phyloP scores from a whole-genome alignment of 2,888 invertebrate species.

The Tiliacea aurago region DNA sequence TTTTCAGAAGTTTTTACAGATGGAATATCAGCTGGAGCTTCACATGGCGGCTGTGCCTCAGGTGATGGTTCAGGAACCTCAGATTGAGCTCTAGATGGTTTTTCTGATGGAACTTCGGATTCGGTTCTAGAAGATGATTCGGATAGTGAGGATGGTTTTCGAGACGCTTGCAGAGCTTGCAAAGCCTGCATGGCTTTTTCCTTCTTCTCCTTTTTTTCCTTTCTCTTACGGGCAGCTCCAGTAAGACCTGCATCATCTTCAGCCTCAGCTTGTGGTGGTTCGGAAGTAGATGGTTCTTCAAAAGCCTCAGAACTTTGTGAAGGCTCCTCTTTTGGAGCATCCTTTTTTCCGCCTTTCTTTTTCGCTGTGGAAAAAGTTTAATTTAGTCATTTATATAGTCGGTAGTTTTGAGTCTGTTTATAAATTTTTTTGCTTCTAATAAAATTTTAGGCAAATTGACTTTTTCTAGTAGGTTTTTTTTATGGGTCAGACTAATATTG shows the following conservation, averaged over 20 bases:
- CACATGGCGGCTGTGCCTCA: constrained; percentile 9
- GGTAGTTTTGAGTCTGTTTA: too few relatives aligned
- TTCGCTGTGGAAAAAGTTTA: constrained; percentile 57
- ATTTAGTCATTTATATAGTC: not conserved
- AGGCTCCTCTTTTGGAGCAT: constrained; percentile 49
- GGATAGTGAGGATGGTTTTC: constrained; percentile 35
- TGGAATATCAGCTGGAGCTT: constrained; percentile 10
- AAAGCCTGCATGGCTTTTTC: constrained; percentile 61
- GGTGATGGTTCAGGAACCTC: constrained; percentile 39
- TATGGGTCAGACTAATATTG: too few relatives aligned
- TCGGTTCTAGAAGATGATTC: constrained; percentile 36
- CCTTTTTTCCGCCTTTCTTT: constrained; percentile 65
- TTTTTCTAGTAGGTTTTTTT: too few relatives aligned
- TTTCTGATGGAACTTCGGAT: constrained; percentile 30
- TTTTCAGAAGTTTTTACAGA: not conserved
- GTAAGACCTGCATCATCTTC: constrained; percentile 50
- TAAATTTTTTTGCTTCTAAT: too few relatives aligned
- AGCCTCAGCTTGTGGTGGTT: constrained; percentile 25
- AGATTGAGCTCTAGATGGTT: constrained; percentile 40
- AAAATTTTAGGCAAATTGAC: too few relatives aligned
- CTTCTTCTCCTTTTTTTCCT: constrained; percentile 65
- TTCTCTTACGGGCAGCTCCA: constrained; percentile 63
- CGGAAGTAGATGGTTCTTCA: constrained; percentile 55
- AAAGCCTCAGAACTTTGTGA: constrained; percentile 26
- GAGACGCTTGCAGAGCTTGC: constrained; percentile 43